Evolutionary conservation across 2,797 vertebrate genomes (phyloP).

Genomic region (Salarias fasciatus): DNA sequence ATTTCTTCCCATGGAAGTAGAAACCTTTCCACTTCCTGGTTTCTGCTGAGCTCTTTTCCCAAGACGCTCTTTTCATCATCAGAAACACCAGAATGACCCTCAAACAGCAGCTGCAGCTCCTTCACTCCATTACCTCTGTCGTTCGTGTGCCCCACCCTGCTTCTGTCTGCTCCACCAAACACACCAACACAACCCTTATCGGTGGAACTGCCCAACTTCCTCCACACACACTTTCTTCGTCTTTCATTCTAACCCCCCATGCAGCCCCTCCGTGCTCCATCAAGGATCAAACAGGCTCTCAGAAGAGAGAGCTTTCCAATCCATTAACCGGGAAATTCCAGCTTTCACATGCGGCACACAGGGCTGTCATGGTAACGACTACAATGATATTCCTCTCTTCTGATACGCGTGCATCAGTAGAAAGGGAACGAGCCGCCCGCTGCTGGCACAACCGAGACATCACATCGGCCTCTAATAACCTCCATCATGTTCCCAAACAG

Average conservation of each 20-base stretch:
- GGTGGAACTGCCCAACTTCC: slow-evolving; percentile 21
- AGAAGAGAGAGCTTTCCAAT: slow-evolving; percentile 65
- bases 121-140: neutral
- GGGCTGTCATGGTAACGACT: slow-evolving; percentile 67
- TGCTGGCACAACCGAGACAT: slow-evolving; percentile 41
- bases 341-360: slow-evolving; percentile 41
- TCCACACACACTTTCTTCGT: neutral
- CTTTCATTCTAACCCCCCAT: slow-evolving; percentile 48
- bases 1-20: no score
- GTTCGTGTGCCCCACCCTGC: slow-evolving; percentile 20
- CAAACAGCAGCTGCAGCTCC: slow-evolving; percentile 5
- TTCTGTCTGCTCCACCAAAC: slow-evolving; percentile 29
- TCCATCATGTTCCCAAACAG: slow-evolving; percentile 16
- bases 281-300: slow-evolving; percentile 70
- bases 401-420: slow-evolving; percentile 43
- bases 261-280: slow-evolving; percentile 47
- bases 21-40: no score
- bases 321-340: slow-evolving; percentile 65
- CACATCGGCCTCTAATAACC: no score
- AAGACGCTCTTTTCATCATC: neutral
- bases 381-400: slow-evolving; percentile 53
- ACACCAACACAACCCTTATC: slow-evolving; percentile 37
- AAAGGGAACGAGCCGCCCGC: slow-evolving; percentile 56
- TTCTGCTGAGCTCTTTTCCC: no score
- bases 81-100: neutral